These are phyloP conservation scores for Contarinia nasturtii DNA, from an alignment of 1,140 invertebrate genomes.

Conservation along the genomic window DNA sequence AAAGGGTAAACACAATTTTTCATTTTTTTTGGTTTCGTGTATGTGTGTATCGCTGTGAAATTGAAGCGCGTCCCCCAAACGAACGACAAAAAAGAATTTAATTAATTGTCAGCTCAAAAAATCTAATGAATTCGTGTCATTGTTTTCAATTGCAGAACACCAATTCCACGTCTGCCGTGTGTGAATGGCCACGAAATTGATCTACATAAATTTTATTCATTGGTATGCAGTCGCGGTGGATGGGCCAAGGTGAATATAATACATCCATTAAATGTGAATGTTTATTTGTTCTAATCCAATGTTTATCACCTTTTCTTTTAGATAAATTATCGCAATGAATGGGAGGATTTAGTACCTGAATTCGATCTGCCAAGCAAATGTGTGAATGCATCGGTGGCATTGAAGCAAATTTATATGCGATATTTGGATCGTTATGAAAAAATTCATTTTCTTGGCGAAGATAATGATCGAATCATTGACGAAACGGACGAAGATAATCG, in stretches of 20 bases:
- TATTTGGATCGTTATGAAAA: conserved; percentile 37
- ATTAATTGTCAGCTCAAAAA: too few species aligned
- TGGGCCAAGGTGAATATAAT: conserved; percentile 68
- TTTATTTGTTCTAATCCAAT: neutral
- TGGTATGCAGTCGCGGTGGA: conserved; percentile 79
- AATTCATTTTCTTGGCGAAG: conserved; percentile 42
- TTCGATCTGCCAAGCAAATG: conserved; percentile 60
- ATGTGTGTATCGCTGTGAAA: too few species aligned
- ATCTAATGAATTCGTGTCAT: conserved; percentile 13
- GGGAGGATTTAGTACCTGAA: conserved; percentile 59
- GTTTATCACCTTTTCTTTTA: conserved; percentile 23
- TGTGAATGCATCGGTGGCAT: conserved; percentile 66
- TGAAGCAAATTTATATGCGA: conserved; percentile 78
- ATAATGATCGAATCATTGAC: conserved; percentile 49
- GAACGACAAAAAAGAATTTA: too few species aligned
- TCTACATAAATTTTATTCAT: conserved; percentile 71
- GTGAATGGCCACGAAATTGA: conserved; percentile 80
- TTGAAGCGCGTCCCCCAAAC: too few species aligned
- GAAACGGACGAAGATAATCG: conserved; percentile 58
- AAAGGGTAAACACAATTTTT: conserved; percentile 45
- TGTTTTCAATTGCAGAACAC: conserved; percentile 39
- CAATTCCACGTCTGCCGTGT: conserved; percentile 52
- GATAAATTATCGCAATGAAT: conserved; percentile 69
- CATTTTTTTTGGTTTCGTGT: too few species aligned
- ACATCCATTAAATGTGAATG: neutral